These are phyloP conservation scores for Julus scanicus DNA, from an alignment of 2,888 invertebrate species.

Conservation along the genomic window DNA sequence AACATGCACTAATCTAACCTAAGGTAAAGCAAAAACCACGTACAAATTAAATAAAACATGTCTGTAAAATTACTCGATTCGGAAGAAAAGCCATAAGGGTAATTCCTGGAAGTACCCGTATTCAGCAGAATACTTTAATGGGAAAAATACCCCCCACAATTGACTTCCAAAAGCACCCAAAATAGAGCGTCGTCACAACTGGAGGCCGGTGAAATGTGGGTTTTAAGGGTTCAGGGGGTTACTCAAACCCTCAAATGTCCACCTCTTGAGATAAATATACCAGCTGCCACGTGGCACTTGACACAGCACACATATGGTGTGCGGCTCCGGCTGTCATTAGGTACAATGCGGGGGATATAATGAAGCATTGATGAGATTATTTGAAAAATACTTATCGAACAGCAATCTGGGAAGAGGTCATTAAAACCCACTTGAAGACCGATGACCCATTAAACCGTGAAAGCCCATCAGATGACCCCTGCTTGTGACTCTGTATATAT, in stretches of 20 bases:
- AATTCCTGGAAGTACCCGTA: neutral
- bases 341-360: slow-evolving; percentile 36
- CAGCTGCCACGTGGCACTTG: slow-evolving; percentile 36
- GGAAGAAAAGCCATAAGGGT: neutral
- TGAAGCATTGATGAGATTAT: slow-evolving; percentile 27
- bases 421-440: slow-evolving; percentile 13
- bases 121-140: neutral
- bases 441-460: neutral
- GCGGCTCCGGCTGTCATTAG: neutral
- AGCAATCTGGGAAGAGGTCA: neutral
- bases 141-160: neutral
- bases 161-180: neutral
- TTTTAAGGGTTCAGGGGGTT: slow-evolving; percentile 1
- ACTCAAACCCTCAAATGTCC: neutral
- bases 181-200: neutral
- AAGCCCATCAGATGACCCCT: too few species aligned
- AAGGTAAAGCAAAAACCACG: neutral
- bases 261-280: neutral
- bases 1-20: neutral
- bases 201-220: neutral
- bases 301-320: slow-evolving; percentile 21
- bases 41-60: neutral
- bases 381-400: slow-evolving; percentile 1
- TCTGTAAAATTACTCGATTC: neutral
- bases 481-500: too few species aligned